A percentile compares a stretch with the other conserved stretches of the same genome.
Conservation (phyloP, 2,888 invertebrate species). For the Cosmia pyralina region DNA sequence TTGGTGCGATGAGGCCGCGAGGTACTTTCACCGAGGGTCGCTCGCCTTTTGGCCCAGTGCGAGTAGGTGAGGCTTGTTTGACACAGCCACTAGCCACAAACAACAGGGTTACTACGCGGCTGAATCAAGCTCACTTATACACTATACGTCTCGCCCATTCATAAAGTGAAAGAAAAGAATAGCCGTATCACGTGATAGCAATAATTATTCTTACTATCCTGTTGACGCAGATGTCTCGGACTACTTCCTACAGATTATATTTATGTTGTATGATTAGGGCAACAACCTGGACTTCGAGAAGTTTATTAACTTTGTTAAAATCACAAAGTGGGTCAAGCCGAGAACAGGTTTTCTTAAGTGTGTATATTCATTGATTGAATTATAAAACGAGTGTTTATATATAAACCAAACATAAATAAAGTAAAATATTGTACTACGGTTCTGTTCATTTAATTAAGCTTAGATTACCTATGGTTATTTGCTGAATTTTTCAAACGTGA, state of each 20-base stretch:
- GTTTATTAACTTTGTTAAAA: slow-evolving; percentile 46
- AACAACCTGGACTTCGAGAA: slow-evolving; percentile 74
- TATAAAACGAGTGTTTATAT: slow-evolving; percentile 44
- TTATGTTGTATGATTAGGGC: slow-evolving; percentile 74
- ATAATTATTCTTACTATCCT: slow-evolving; percentile 67
- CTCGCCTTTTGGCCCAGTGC: slow-evolving; percentile 79
- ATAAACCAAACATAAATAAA: slow-evolving; percentile 15
- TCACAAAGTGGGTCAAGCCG: slow-evolving; percentile 54
- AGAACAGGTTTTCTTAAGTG: slow-evolving; percentile 38
- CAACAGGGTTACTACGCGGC: slow-evolving; percentile 58
- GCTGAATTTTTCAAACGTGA: not conserved
- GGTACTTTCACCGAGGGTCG: slow-evolving; percentile 88
- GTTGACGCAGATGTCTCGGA: slow-evolving; percentile 76
- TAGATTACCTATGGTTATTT: not conserved
- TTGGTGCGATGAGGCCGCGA: slow-evolving; percentile 73
- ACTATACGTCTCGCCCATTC: slow-evolving; percentile 79
- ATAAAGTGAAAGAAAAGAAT: slow-evolving; percentile 80
- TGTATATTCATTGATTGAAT: slow-evolving; percentile 39
- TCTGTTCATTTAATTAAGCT: slow-evolving; percentile 19
- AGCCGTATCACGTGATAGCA: slow-evolving; percentile 65
- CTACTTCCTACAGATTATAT: slow-evolving; percentile 84
- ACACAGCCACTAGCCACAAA: slow-evolving; percentile 63
- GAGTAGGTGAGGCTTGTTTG: slow-evolving; percentile 75
- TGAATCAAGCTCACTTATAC: slow-evolving; percentile 38
- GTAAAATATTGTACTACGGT: slow-evolving; percentile 7